A percentile compares a stretch with the other conserved stretches of the same genome.
These are phyloP conservation scores for Macrophya annulata DNA, from an alignment of 2,888 invertebrate genomes.

Conservation along the genomic window DNA sequence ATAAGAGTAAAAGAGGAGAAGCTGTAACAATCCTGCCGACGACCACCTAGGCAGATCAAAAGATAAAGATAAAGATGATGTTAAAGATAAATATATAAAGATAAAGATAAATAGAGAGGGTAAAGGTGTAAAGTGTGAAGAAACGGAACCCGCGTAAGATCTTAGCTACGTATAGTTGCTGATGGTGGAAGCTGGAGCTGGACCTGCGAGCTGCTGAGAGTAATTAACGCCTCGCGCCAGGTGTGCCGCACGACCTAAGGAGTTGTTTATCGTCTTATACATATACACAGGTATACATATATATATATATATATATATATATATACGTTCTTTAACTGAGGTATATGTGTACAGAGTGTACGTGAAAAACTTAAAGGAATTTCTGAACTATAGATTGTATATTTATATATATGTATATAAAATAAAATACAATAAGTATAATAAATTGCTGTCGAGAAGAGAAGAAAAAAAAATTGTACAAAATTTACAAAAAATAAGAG, in stretches of 20 bases:
- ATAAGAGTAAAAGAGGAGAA: too few relatives aligned
- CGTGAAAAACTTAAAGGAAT: too few relatives aligned
- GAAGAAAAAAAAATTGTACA: too few relatives aligned
- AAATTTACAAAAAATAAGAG: background rate
- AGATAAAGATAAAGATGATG: constrained; percentile 60
- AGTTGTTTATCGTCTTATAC: constrained; percentile 48
- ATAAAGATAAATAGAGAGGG: constrained; percentile 79
- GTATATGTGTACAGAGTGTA: too few relatives aligned
- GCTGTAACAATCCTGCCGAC: constrained; percentile 14
- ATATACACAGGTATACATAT: constrained; percentile 72
- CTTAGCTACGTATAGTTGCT: background rate
- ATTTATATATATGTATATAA: too few relatives aligned
- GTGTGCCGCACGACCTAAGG: constrained; percentile 63
- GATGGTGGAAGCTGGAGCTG: background rate
- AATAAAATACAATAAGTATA: too few relatives aligned
- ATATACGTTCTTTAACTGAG: too few relatives aligned
- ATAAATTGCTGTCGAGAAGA: too few relatives aligned
- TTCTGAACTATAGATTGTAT: too few relatives aligned
- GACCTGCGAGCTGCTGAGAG: constrained; percentile 72
- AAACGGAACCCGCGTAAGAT: constrained; percentile 29
- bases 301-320: too few relatives aligned
- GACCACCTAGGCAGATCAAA: constrained; percentile 51
- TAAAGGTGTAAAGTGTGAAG: constrained; percentile 57
- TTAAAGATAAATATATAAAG: constrained; percentile 80
- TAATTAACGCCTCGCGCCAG: constrained; percentile 80